Evolutionary conservation across 2,113 vertebrate species (phyloP), one percentile per base, ranked within the genome.

Genomic region (Pteronura brasiliensis): DNA sequence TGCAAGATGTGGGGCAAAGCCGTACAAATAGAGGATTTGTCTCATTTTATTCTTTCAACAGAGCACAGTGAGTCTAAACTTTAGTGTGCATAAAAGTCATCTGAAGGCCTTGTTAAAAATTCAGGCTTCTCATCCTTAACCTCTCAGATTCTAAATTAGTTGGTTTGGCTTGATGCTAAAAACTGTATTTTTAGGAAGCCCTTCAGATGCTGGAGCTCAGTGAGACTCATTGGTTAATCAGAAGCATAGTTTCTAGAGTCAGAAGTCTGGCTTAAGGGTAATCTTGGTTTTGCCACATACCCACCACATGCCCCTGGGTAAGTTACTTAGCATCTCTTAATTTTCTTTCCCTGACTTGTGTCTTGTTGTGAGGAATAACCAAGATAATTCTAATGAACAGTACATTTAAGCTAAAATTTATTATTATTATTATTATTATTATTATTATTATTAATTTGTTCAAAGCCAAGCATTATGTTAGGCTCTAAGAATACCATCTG

Each of bases 391-490:
- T 91, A 86, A 77, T 61, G 91, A 69, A 88, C 18, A 82, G 18
- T 57, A 91, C 18, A 77, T 18, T 80, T 89, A 63, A 95, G 63
- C 52, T 90, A 93, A 82, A 67, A 85, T 44, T 67, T 57, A 14
- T 84, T 27, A 2, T 72, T 88, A 27, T 84, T 83, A 49, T 82
- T 39, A 57, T 34, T 79, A 72, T 67, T 57, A 14, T 84, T 27
- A 2, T 72, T 88, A 27, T 84, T 83, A 49, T 82, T 39, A 57
- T 34, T 79, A 72, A 65, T 39, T 18, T 95, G 31, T 95, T 77
- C 86, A 96, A 98, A 92, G 44, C 21, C 72, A 80, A 87, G 42
- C 21, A 79, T 88, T 93, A 82, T 49, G 20, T 79, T 96, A 91
- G 72, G 36, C 15, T 74, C 44, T 63, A 92, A 94, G 34, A 96